A percentile compares a stretch with the other conserved stretches of the same genome.
phyloP scores from a whole-genome alignment of 2,888 invertebrate genomes.

The Laothoe populi region DNA sequence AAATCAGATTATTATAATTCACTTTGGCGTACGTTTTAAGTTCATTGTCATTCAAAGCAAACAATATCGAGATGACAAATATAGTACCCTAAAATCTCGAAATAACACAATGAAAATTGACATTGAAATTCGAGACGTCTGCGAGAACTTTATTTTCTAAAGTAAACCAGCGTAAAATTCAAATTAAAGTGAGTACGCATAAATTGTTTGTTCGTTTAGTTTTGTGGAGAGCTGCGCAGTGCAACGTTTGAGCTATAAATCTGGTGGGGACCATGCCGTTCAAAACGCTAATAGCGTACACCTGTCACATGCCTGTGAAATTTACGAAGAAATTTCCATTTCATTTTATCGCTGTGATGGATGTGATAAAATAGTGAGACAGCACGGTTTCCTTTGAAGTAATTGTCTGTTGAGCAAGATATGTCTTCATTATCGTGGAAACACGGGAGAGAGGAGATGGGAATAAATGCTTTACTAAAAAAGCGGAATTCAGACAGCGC shows the following conservation, averaged over 20 bases:
- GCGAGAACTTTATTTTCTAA: conserved; percentile 6
- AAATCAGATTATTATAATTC: conserved; percentile 9
- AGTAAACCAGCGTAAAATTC: conserved; percentile 23
- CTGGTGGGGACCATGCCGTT: conserved; percentile 32
- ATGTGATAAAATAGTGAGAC: conserved; percentile 22
- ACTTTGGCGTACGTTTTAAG: background rate
- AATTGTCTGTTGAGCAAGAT: conserved; percentile 15
- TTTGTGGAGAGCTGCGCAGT: conserved; percentile 35
- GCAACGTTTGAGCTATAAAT: conserved; percentile 38
- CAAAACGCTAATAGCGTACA: conserved; percentile 38
- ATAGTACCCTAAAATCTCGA: conserved; percentile 21
- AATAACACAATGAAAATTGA: conserved; percentile 23
- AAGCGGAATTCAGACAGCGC: background rate
- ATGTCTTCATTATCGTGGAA: conserved; percentile 9
- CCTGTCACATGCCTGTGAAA: conserved; percentile 34
- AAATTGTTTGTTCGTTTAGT: conserved; percentile 30
- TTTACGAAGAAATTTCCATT: conserved; percentile 31
- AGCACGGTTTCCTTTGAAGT: conserved; percentile 9
- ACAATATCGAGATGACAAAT: conserved; percentile 9
- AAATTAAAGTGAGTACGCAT: conserved; percentile 26
- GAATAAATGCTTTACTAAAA: background rate
- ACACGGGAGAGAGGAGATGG: conserved; percentile 4
- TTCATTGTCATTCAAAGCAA: conserved; percentile 18
- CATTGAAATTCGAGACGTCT: conserved; percentile 24
- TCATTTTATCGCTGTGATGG: conserved; percentile 24